phyloP scores from a whole-genome alignment of 2,797 vertebrate species.

The Cephalopachus bancanus region DNA sequence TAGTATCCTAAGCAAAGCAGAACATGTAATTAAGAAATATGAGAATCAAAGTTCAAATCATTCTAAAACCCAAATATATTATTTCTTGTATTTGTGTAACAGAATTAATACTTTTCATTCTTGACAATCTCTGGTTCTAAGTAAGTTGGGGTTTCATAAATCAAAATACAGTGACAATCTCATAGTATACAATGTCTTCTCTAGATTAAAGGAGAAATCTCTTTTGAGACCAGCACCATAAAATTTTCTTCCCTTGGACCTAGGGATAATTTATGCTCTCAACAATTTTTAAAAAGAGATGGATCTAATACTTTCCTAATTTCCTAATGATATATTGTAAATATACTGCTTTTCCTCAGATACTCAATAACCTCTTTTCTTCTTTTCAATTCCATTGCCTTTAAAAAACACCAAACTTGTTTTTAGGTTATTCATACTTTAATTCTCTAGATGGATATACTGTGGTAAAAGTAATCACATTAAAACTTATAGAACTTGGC shows the following conservation, averaged over 20 bases:
- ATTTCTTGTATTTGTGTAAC: neutral
- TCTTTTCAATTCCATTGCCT: neutral
- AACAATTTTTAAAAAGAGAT: neutral
- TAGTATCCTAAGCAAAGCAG: neutral
- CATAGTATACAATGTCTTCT: neutral
- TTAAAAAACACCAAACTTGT: neutral
- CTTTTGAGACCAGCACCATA: neutral
- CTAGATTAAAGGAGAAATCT: neutral
- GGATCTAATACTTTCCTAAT: neutral
- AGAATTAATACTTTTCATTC: neutral
- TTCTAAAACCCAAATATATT: neutral
- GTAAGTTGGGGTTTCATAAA: neutral
- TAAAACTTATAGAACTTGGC: neutral
- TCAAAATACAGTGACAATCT: neutral
- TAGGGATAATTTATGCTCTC: neutral
- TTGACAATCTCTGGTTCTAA: neutral
- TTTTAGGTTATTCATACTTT: neutral
- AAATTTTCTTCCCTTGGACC: neutral
- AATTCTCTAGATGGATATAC: neutral
- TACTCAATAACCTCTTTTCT: neutral
- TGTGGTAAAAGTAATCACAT: neutral
- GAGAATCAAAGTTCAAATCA: neutral
- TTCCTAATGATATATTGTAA: neutral
- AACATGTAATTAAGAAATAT: neutral
- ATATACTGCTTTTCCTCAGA: conserved; percentile 22